phyloP scores from a whole-genome alignment of 2,113 vertebrate genomes.

The Brachirus orientalis region DNA sequence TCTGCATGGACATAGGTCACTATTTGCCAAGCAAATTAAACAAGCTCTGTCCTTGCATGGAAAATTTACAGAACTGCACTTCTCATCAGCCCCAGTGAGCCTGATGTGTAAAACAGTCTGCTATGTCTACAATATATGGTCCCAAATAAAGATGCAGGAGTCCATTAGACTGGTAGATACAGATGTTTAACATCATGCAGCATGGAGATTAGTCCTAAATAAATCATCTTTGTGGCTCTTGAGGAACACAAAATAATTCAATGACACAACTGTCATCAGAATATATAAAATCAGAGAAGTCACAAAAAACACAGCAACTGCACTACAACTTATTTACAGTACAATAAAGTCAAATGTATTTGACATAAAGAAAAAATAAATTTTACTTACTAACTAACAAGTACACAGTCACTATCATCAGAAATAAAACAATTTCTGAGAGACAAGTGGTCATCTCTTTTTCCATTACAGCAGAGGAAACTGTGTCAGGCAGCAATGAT shows the following conservation, averaged over 20 bases:
- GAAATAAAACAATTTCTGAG: constrained; percentile 9
- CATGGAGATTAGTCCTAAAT: constrained; percentile 7
- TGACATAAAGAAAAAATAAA: too few species aligned
- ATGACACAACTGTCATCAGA: neutral
- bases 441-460: constrained; percentile 51
- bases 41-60: constrained; percentile 59
- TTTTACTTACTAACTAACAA: too few species aligned
- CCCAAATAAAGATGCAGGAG: constrained; percentile 55
- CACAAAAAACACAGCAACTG: constrained; percentile 1
- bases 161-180: constrained; percentile 27
- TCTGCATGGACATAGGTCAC: constrained; percentile 49
- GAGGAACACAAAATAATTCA: constrained; percentile 1
- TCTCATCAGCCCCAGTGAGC: constrained; percentile 51
- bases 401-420: too few species aligned
- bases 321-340: too few species aligned
- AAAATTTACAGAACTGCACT: constrained; percentile 58
- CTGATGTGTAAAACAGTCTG: constrained; percentile 63
- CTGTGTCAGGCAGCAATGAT: constrained; percentile 55
- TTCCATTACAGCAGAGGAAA: constrained; percentile 65
- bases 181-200: constrained; percentile 41
- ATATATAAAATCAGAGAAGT: too few species aligned
- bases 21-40: constrained; percentile 73
- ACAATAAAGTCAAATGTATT: too few species aligned
- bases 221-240: neutral
- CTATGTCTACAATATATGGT: constrained; percentile 24